These are phyloP conservation scores for Zaprionus nigranus DNA, from an alignment of 1,140 invertebrate genomes.

Conservation along the genomic window DNA sequence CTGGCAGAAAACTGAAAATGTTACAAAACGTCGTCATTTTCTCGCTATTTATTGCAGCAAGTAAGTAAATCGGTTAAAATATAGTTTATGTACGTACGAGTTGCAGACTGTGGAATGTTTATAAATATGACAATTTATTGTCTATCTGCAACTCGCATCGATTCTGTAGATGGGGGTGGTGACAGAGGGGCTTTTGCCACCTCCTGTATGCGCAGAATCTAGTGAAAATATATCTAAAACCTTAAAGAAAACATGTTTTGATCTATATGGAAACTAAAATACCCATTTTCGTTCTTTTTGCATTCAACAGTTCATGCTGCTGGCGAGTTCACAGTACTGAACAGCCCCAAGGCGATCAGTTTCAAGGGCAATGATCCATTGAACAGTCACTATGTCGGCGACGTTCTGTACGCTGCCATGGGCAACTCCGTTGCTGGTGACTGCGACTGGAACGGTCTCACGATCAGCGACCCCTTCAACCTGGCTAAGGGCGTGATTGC, in stretches of 20 bases:
- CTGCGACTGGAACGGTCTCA: slow-evolving; percentile 89
- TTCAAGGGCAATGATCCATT: slow-evolving; percentile 88
- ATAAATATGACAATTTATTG: slow-evolving; percentile 6
- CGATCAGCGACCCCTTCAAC: slow-evolving; percentile 90
- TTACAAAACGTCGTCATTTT: slow-evolving; percentile 73
- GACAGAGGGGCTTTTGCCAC: slow-evolving; percentile 13
- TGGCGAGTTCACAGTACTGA: slow-evolving; percentile 89
- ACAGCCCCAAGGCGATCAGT: slow-evolving; percentile 87
- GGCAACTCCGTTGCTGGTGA: slow-evolving; percentile 88
- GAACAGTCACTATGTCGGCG: slow-evolving; percentile 88
- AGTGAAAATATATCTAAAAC: neutral
- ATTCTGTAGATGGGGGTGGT: slow-evolving; percentile 35
- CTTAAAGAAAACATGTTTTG: neutral
- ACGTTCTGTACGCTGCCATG: slow-evolving; percentile 89
- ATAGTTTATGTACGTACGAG: too few relatives aligned
- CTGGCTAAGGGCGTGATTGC: slow-evolving; percentile 91
- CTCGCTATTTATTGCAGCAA: slow-evolving; percentile 75
- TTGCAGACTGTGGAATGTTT: neutral
- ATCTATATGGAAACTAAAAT: neutral
- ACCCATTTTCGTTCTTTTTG: slow-evolving; percentile 57
- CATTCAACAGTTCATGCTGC: slow-evolving; percentile 86
- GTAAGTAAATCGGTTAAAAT: slow-evolving; percentile 65
- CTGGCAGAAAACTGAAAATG: slow-evolving; percentile 78
- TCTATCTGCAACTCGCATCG: slow-evolving; percentile 36
- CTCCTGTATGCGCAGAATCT: slow-evolving; percentile 65